These are phyloP conservation scores for Okapia johnstoni DNA, from an alignment of 2,113 vertebrate genomes.

Conservation along the genomic window DNA sequence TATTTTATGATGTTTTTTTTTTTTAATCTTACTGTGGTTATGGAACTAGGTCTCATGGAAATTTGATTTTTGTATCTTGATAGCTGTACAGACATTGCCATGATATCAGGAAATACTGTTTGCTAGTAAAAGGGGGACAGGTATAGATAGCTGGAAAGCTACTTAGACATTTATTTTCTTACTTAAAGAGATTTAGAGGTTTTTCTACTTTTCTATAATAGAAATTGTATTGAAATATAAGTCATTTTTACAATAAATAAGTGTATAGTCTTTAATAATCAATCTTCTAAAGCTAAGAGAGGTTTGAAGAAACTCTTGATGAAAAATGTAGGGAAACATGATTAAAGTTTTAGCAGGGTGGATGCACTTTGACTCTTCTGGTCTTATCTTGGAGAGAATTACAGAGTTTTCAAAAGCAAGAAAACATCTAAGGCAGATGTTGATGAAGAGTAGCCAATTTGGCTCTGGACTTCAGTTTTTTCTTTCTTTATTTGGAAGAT, in stretches of 20 bases:
- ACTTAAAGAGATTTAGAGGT: constrained; percentile 16
- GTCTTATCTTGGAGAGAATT: constrained; percentile 27
- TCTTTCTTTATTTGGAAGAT: constrained; percentile 28
- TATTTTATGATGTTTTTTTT: not conserved
- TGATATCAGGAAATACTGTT: not conserved
- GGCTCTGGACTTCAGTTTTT: not conserved
- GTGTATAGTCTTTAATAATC: constrained; percentile 34
- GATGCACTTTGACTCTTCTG: not conserved
- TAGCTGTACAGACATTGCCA: not conserved
- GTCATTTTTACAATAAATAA: not conserved
- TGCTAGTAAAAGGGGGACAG: not conserved
- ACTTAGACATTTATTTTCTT: constrained; percentile 26
- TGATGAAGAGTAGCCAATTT: not conserved
- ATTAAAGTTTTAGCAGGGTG: constrained; percentile 10
- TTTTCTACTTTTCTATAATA: constrained; percentile 29
- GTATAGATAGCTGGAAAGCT: constrained; percentile 11
- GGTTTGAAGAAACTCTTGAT: constrained; percentile 12
- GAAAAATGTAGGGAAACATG: constrained; percentile 12
- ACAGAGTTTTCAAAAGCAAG: constrained; percentile 9
- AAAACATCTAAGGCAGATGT: constrained; percentile 4
- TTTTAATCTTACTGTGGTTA: not conserved
- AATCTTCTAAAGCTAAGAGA: constrained; percentile 20
- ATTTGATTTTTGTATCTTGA: constrained; percentile 16
- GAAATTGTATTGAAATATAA: constrained; percentile 15
- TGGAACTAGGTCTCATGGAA: constrained; percentile 35